These are phyloP conservation scores for Crocallis elinguaria DNA, from an alignment of 2,888 invertebrate genomes.

Conservation along the genomic window DNA sequence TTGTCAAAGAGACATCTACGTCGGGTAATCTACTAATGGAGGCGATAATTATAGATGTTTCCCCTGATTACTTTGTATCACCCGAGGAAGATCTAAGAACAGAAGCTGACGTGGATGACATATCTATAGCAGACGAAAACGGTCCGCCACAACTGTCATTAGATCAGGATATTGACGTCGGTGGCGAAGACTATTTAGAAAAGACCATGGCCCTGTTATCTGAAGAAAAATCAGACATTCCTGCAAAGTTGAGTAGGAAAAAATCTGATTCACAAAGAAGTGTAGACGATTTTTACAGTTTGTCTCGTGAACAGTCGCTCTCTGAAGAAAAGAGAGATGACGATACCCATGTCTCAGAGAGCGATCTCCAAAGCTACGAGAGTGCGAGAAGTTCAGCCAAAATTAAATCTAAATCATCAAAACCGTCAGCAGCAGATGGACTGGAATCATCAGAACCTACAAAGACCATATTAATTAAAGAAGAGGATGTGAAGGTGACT, in stretches of 20 bases:
- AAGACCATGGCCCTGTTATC: conserved; percentile 72
- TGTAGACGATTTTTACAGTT: conserved; percentile 87
- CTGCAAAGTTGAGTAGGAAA: conserved; percentile 85
- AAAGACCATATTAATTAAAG: conserved; percentile 62
- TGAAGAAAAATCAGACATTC: conserved; percentile 83
- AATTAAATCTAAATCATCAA: conserved; percentile 64
- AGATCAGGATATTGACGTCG: conserved; percentile 82
- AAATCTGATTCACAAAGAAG: conserved; percentile 87
- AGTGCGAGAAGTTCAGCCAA: conserved; percentile 86
- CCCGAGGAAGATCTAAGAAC: conserved; percentile 93
- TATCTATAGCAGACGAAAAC: conserved; percentile 91
- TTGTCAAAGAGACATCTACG: conserved; percentile 95
- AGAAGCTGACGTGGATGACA: conserved; percentile 94
- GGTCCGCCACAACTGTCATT: conserved; percentile 72
- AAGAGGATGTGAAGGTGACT: conserved; percentile 51
- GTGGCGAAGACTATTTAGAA: conserved; percentile 83
- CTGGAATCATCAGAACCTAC: conserved; percentile 63
- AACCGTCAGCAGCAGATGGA: conserved; percentile 61
- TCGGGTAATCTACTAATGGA: conserved; percentile 95
- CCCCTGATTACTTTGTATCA: conserved; percentile 92
- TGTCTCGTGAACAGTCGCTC: conserved; percentile 85
- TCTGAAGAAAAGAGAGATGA: conserved; percentile 86
- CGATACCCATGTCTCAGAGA: conserved; percentile 85
- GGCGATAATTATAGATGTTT: conserved; percentile 95
- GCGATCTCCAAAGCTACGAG: conserved; percentile 87